Conservation (phyloP, 2,113 vertebrate genomes). For the Microtus montanus region DNA sequence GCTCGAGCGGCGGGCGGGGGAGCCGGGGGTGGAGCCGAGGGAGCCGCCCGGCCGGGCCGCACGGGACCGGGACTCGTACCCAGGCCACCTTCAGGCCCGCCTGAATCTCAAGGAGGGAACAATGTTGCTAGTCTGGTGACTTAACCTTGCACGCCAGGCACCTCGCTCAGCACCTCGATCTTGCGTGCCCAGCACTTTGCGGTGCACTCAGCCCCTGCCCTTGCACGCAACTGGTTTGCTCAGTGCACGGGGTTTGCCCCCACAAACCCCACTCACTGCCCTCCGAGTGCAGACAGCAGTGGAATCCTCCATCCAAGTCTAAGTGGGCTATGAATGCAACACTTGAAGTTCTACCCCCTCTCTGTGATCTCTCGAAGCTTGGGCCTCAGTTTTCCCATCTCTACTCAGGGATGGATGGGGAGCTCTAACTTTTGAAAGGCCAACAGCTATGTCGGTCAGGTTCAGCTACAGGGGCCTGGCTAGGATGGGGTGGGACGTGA, state of each 20-base stretch:
- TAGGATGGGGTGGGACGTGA: not conserved
- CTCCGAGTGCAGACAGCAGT: too few relatives aligned
- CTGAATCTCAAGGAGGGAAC: not conserved
- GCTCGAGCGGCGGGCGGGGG: not conserved
- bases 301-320: not conserved
- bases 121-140: not conserved
- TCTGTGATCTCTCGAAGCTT: not conserved
- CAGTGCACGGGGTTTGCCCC: not conserved
- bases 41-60: conserved; percentile 48
- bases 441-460: not conserved
- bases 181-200: not conserved
- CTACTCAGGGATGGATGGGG: not conserved
- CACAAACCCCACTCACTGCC: not conserved
- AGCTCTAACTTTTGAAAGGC: not conserved
- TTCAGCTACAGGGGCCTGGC: not conserved
- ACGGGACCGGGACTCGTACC: conserved; percentile 40
- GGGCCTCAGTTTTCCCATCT: not conserved
- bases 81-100: not conserved
- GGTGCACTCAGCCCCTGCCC: not conserved
- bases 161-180: not conserved
- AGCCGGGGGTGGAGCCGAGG: conserved; percentile 32
- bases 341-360: not conserved
- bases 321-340: not conserved
- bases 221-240: not conserved
- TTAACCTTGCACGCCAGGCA: not conserved